Evolutionary conservation across 1,140 invertebrate species (phyloP).

Genomic region (Megathymus violae): DNA sequence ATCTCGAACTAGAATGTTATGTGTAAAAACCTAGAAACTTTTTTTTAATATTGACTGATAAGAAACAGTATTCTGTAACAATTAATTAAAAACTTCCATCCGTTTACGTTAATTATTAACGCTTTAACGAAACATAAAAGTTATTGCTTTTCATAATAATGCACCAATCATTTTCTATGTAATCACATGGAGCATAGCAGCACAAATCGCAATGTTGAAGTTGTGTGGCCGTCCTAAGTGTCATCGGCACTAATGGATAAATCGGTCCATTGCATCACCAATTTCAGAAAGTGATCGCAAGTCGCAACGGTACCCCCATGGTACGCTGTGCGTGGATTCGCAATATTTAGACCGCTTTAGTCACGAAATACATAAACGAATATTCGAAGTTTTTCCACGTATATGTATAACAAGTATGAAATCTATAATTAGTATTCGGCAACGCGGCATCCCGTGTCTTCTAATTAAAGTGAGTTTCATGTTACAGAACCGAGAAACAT

Average conservation of each 20-base stretch:
- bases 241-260: constrained; percentile 43
- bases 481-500: not conserved
- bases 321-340: constrained; percentile 19
- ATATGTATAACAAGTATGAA: constrained; percentile 36
- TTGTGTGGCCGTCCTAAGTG: constrained; percentile 1
- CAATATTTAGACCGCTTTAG: constrained; percentile 23
- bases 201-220: not conserved
- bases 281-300: constrained; percentile 52
- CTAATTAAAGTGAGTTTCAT: constrained; percentile 14
- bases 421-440: constrained; percentile 36
- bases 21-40: too few relatives aligned
- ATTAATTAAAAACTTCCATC: too few relatives aligned
- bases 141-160: too few relatives aligned
- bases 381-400: constrained; percentile 37
- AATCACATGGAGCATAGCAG: too few relatives aligned
- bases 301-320: constrained; percentile 31
- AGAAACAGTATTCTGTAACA: too few relatives aligned
- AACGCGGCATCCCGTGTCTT: constrained; percentile 11
- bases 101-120: too few relatives aligned
- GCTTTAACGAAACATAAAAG: too few relatives aligned
- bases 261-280: constrained; percentile 50
- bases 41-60: too few relatives aligned
- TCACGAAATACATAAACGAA: constrained; percentile 28
- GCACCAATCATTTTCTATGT: too few relatives aligned
- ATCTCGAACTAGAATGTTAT: too few relatives aligned